Evolutionary conservation across 2,113 vertebrate species (phyloP).

Genomic region (Myotis lucifugus): DNA sequence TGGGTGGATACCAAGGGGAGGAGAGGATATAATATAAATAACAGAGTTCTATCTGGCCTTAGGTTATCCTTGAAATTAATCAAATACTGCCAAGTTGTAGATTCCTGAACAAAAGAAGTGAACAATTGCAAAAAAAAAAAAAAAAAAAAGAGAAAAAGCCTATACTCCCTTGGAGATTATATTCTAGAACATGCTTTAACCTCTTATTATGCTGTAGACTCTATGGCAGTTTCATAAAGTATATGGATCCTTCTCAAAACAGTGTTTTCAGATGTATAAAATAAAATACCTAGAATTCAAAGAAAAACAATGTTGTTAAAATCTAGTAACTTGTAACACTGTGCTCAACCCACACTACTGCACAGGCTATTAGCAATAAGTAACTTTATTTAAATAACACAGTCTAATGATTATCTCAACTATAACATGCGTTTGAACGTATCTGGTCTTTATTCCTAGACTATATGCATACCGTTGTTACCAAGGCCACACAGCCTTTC

Average conservation of each 20-base stretch:
- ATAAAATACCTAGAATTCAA: neutral
- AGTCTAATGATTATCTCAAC: neutral
- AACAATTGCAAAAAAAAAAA: neutral
- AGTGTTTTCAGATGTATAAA: neutral
- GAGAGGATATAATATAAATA: neutral
- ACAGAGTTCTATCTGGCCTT: neutral
- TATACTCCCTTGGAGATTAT: neutral
- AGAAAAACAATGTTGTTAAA: neutral
- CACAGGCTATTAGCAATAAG: neutral
- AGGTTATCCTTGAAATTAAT: neutral
- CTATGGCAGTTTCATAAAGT: neutral
- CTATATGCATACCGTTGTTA: neutral
- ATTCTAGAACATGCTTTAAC: neutral
- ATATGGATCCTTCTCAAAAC: neutral
- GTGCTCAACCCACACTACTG: neutral
- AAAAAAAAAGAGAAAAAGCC: neutral
- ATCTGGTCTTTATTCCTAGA: neutral
- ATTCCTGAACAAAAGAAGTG: neutral
- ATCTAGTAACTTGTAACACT: neutral
- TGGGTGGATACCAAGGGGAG: neutral
- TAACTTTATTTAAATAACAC: neutral
- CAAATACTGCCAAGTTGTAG: neutral
- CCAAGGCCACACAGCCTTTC: neutral
- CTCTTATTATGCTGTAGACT: neutral
- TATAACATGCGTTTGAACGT: neutral